Percentiles rank a stretch among this genome's conserved stretches.
phyloP scores from a whole-genome alignment of 2,797 vertebrate genomes.

The Limnodromus scolopaceus region DNA sequence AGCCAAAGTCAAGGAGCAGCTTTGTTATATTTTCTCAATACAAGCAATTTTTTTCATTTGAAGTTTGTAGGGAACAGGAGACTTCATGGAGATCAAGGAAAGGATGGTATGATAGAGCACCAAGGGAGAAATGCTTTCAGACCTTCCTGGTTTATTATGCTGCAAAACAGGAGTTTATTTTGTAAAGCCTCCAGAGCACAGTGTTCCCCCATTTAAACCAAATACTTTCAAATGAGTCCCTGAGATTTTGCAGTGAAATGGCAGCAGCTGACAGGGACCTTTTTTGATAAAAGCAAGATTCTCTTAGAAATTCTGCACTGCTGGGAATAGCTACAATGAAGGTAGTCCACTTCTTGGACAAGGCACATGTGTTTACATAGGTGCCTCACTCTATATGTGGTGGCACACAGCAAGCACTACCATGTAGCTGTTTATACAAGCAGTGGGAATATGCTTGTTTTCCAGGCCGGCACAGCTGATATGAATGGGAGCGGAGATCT shows the following conservation, averaged over 20 bases:
- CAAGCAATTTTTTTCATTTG: background rate
- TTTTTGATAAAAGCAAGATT: background rate
- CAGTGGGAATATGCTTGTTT: background rate
- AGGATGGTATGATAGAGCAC: background rate
- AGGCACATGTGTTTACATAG: background rate
- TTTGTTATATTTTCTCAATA: background rate
- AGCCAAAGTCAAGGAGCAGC: background rate
- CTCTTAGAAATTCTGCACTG: background rate
- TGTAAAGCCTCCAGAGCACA: background rate
- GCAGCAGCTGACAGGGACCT: background rate
- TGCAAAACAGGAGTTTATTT: background rate
- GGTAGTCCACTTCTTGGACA: background rate
- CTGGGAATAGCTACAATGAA: background rate
- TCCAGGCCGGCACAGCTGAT: background rate
- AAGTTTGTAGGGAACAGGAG: background rate
- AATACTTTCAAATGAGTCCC: background rate
- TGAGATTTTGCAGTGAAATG: background rate
- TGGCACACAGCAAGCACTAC: fast-evolving
- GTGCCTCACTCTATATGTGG: background rate
- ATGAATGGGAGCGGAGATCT: background rate
- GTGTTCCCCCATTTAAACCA: background rate
- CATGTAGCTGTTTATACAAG: background rate
- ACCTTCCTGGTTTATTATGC: background rate
- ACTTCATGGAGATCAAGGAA: background rate
- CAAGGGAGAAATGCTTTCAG: background rate